A percentile compares a stretch with the other conserved stretches of the same genome.
Conservation (phyloP, 2,113 vertebrate genomes). For the Gopherus evgoodei region DNA sequence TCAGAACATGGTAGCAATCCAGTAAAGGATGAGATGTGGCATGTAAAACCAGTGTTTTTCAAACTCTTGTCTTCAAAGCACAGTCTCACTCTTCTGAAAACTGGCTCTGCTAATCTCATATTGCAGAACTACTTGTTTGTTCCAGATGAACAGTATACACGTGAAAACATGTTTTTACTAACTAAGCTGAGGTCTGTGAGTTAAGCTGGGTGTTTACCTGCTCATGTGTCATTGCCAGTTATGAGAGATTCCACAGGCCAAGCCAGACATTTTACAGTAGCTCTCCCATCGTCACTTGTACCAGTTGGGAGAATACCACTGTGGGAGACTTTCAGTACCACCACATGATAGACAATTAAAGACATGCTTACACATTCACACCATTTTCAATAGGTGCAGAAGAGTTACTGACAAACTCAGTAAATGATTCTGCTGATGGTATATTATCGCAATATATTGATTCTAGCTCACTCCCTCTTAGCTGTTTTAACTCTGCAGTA, state of each 20-base stretch:
- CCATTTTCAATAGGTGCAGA: background rate
- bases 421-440: background rate
- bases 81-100: background rate
- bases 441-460: background rate
- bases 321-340: background rate
- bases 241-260: background rate
- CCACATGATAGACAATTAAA: background rate
- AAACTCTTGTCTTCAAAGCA: background rate
- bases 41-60: background rate
- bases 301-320: background rate
- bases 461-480: background rate
- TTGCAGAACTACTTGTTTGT: background rate
- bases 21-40: background rate
- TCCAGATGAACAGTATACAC: background rate
- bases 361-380: background rate
- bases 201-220: background rate
- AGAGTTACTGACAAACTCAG: background rate
- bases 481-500: background rate
- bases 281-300: background rate
- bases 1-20: background rate
- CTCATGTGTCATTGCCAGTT: background rate
- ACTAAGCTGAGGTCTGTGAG: background rate
- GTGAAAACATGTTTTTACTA: background rate
- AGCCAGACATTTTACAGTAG: background rate
- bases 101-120: background rate